Conservation (phyloP, 2,113 vertebrate species). For the Maccullochella peelii region DNA sequence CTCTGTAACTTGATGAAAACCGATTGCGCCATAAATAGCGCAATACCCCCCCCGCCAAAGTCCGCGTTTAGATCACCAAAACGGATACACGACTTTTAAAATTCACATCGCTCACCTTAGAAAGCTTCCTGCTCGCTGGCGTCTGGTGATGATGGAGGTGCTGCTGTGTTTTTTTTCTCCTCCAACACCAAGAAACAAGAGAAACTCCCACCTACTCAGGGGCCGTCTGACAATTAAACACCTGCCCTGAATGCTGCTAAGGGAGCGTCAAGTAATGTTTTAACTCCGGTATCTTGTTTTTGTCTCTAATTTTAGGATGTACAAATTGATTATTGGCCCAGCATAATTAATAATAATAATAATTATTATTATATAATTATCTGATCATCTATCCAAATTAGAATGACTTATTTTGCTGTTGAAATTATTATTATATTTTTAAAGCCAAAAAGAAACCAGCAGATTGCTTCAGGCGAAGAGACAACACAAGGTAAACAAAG, state of each 20-base stretch:
- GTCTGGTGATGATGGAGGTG: slow-evolving; percentile 46
- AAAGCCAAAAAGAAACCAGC: neutral
- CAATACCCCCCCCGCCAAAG: neutral
- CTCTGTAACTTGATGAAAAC: slow-evolving; percentile 67
- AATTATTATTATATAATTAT: neutral
- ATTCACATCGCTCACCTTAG: slow-evolving; percentile 63
- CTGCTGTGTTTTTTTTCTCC: slow-evolving; percentile 37
- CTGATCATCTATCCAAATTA: neutral
- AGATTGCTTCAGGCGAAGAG: neutral
- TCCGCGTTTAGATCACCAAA: neutral
- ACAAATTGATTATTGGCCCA: neutral
- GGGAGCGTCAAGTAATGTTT: slow-evolving; percentile 63
- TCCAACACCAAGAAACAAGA: slow-evolving; percentile 72
- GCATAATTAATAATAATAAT: too few species aligned
- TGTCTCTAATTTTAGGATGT: neutral
- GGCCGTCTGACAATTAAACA: slow-evolving; percentile 84
- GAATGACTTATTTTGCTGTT: neutral
- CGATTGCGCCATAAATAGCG: slow-evolving; percentile 62
- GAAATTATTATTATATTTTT: neutral
- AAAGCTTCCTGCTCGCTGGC: slow-evolving; percentile 55
- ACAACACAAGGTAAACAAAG: neutral
- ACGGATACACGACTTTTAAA: neutral
- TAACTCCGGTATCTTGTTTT: neutral
- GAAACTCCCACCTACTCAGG: slow-evolving; percentile 83
- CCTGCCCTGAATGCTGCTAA: slow-evolving; percentile 43